Evolutionary conservation across 2,888 invertebrate genomes (phyloP), one percentile per base, ranked within the genome.

Genomic region (Aphodius granarius): DNA sequence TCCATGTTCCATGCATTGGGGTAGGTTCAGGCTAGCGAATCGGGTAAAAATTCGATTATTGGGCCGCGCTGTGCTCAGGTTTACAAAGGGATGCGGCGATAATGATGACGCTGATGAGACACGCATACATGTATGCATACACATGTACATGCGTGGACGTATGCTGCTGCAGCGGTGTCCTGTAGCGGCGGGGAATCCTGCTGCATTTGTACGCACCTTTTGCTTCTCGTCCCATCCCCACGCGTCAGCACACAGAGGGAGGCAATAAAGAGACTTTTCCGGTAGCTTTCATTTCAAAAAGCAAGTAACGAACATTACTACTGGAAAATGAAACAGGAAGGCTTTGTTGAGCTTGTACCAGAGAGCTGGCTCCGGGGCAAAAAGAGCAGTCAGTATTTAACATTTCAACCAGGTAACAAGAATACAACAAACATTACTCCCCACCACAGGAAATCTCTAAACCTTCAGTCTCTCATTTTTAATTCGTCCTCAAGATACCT

Each of bases 221-320:
- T 73, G 73, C 74, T 66, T 22, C 68, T n/a, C 68, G 20, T 68
- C 22, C 21, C n/a, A 68, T 18, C 20, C 68, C 21, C 21, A 68
- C 68, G 68, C 68, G 68, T 68, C 68, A 68, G 20, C 22, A 22
- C 68, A 68, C 75, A 76, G 74, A 76, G 71, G 68, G 76, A 71
- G 78, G 80, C 79, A 81, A 82, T 81, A 81, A 82, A 82, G 82
- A 83, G 84, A 83, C 82, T 84, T 85, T 85, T 84, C 84, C 84
- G 84, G 81, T 83, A 83, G 84, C 84, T 85, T 84, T 85, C 83
- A 84, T 84, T 83, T 83, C 78, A 82, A 83, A 81, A 83, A 83
- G 81, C 82, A 82, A 80, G 80, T 78, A 79, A 81, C 79, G 80
- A 81, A 81, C 81, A 81, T 79, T 80, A 82, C 81, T 83, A 83